Evolutionary conservation across 2,888 invertebrate species (phyloP), one percentile per base, ranked within the genome.

Genomic region (Polydrusus pterygomalis): DNA sequence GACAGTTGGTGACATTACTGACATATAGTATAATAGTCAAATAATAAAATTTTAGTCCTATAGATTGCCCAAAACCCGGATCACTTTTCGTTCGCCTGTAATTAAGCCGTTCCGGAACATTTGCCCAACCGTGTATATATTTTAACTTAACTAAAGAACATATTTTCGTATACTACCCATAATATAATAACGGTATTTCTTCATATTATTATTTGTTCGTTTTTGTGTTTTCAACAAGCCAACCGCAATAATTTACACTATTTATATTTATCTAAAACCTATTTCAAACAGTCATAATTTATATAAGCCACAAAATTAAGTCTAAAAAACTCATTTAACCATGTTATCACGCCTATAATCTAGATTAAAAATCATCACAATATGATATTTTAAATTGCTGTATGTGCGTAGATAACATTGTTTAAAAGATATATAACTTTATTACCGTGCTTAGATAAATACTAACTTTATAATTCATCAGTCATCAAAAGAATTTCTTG

Each of bases 331-430:
- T 49, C 34, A 60, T 65, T 65, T 65, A 30, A 34, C 15, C 30
- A 34, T 65, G 49, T 49, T 47, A 49, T 70, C 49, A 70, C 38
- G 20, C 70, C 49, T 38, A 25, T 62, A 45, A 60, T 58, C 70
- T 54, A 63, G 71, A 63, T 71, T 63, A 71, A 71, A 51, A 49
- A 49, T 43, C 62, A 49, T 73, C 18, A 72, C 34, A 67, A 51
- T 60, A 38, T 62, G 49, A 62, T 70, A 70, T 58, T 62, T 69
- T 69, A 60, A 51, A 70, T 54, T 64, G 38, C 63, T n/a, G 30
- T 70, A 49, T 63, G 58, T 49, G 54, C 54, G 68, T 47, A 77
- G 82, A 82, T 82, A 82, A 82, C 81, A 81, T 80, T 82, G 80
- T 81, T 79, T 78, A 77, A 76, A 60, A 74, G 80, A 81, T 81